These are phyloP conservation scores for Panopea generosa DNA, from an alignment of 2,888 invertebrate genomes.

Conservation along the genomic window DNA sequence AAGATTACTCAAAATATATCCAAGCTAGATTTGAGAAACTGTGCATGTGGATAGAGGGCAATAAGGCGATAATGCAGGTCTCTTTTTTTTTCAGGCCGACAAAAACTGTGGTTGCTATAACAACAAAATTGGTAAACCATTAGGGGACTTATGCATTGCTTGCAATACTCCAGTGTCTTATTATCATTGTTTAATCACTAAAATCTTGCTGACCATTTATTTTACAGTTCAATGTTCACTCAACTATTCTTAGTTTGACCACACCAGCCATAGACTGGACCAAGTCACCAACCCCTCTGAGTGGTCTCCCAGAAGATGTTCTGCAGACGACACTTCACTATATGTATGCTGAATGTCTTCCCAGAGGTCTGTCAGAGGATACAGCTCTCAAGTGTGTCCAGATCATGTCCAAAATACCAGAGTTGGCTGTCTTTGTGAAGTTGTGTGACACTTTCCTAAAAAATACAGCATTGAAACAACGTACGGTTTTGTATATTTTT, in stretches of 20 bases:
- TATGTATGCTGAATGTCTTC: constrained; percentile 89
- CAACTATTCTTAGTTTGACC: constrained; percentile 87
- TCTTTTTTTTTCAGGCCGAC: no score
- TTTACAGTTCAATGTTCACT: constrained; percentile 86
- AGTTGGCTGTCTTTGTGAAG: constrained; percentile 87
- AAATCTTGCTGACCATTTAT: no score
- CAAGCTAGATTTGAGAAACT: no score
- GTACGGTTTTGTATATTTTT: no score
- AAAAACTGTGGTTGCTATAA: no score
- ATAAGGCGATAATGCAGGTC: no score
- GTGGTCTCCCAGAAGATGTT: constrained; percentile 88
- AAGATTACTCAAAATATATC: no score
- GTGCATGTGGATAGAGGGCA: no score
- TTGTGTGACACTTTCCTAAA: constrained; percentile 88
- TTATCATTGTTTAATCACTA: no score
- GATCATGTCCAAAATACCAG: constrained; percentile 85
- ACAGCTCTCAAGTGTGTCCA: constrained; percentile 88
- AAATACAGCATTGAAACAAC: constrained; percentile 89
- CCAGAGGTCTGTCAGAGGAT: constrained; percentile 87
- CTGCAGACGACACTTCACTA: constrained; percentile 88
- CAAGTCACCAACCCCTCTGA: constrained; percentile 85
- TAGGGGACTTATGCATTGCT: no score
- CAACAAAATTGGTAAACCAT: no score
- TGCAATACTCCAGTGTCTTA: no score
- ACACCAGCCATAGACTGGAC: constrained; percentile 88